Evolutionary conservation across 1,140 invertebrate genomes (phyloP), one percentile per base, ranked within the genome.

Genomic region (Tribolium castaneum): DNA sequence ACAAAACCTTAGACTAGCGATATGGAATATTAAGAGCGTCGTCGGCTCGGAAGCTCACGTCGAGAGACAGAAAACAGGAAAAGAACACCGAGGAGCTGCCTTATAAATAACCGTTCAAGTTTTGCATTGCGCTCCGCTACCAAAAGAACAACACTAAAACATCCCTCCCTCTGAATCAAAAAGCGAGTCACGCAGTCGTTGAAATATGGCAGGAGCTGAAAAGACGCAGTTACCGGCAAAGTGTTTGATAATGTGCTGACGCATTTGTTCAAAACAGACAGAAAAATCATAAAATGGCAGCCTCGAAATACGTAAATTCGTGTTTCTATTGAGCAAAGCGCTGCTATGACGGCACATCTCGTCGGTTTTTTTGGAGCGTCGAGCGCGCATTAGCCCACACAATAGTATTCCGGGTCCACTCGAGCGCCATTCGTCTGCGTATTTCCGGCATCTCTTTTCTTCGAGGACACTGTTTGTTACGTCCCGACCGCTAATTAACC

Each of bases 221-320:
- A 49, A 66, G 59, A 14, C 54, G 59, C 22, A 25, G 14, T 66
- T 25, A 59, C 70, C 25, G 52, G 78, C 34, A 77, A 80, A 82
- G 79, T 82, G 79, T 80, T 79, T 82, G 79, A 82, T 82, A 82
- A 82, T 80, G 80, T 82, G 77, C 79, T 75, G 78, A 81, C 78
- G 70, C 78, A 80, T 82, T 82, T 77, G 79, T 82, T 78, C 79
- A 80, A 78, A 82, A 66, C 39, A 45, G 39, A 45, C 25, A 30
- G 25, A 30, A 50, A 50, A 50, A 50, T 50, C 49, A 10, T 2
- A 50, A 52, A 45, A 45, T 45, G n/a, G 7, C 39, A 4, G 6
- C 10, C 51, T 16, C 51, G 13, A 52, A 13, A 45, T 45, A 45
- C n/a, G 39, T 45, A n/a, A 30, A 30, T 30, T 30, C n/a, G 9